phyloP scores from a whole-genome alignment of 1,140 invertebrate species.

The Cotesia vestalis region DNA sequence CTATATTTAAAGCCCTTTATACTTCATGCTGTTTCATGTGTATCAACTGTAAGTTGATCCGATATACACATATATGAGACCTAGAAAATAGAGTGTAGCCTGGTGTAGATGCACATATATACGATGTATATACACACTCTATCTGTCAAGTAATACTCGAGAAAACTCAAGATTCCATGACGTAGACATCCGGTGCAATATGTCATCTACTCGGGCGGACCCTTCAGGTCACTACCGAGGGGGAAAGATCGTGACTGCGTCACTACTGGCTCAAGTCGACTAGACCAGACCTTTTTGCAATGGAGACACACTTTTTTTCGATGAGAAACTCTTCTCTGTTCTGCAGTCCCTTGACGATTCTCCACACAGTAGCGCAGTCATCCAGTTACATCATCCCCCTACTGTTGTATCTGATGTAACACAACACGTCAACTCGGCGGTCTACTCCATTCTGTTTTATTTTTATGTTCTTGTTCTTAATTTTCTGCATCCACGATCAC shows the following conservation, averaged over 20 bases:
- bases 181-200: constrained; percentile 1
- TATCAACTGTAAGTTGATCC: too few species aligned
- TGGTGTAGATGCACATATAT: not conserved
- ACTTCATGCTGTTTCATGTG: too few species aligned
- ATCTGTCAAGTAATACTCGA: not conserved
- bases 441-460: too few species aligned
- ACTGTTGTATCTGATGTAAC: constrained; percentile 12
- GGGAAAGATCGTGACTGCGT: constrained; percentile 4
- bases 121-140: not conserved
- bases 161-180: constrained; percentile 19
- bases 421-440: constrained; percentile 11
- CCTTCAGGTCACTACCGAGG: constrained; percentile 1
- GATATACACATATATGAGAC: not conserved
- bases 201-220: not conserved
- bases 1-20: too few species aligned
- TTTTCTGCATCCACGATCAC: constrained; percentile 31
- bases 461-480: constrained; percentile 27
- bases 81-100: not conserved
- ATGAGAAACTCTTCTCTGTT: constrained; percentile 5
- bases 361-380: constrained; percentile 30
- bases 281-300: constrained; percentile 45
- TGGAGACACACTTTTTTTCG: constrained; percentile 58
- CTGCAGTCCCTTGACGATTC: constrained; percentile 10
- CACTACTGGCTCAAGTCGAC: too few species aligned
- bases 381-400: constrained; percentile 31